Percentiles rank a stretch among this genome's conserved stretches.
Conservation (phyloP, 2,797 vertebrate genomes). For the Lycodopsis pacificus region DNA sequence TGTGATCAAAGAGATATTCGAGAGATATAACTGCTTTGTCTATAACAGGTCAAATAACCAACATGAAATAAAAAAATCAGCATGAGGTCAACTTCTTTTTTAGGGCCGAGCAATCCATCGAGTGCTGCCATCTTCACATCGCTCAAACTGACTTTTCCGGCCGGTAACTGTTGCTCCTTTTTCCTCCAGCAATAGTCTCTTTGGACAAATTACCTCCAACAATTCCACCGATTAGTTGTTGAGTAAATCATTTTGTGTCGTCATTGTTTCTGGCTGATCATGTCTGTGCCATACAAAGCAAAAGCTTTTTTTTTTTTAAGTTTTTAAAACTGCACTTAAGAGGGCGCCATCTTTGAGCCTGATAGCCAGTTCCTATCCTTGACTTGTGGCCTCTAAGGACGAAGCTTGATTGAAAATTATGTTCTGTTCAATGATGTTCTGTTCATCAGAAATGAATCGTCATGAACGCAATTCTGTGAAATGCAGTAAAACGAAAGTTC, state of each 20-base stretch:
- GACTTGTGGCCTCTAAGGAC: not conserved
- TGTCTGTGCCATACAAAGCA: not conserved
- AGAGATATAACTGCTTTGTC: constrained; percentile 7
- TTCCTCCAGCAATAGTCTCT: not conserved
- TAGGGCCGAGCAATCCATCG: no score
- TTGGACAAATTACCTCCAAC: not conserved
- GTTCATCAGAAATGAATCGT: no score
- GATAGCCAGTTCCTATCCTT: no score
- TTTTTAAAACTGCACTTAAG: not conserved
- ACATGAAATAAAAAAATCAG: not conserved
- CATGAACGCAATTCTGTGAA: no score
- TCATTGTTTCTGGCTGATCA: not conserved
- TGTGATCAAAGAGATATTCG: not conserved
- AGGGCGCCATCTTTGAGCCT: not conserved
- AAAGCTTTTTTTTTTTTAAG: no score
- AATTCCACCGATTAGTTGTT: not conserved
- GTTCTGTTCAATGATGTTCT: no score
- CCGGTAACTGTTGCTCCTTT: no score
- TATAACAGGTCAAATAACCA: not conserved
- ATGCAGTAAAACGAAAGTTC: not conserved
- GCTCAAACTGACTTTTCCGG: no score
- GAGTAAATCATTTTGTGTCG: not conserved
- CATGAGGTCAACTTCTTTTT: not conserved
- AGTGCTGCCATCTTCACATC: not conserved
- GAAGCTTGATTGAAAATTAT: not conserved